Evolutionary conservation across 2,113 vertebrate genomes (phyloP).

Genomic region (Peromyscus californicus): DNA sequence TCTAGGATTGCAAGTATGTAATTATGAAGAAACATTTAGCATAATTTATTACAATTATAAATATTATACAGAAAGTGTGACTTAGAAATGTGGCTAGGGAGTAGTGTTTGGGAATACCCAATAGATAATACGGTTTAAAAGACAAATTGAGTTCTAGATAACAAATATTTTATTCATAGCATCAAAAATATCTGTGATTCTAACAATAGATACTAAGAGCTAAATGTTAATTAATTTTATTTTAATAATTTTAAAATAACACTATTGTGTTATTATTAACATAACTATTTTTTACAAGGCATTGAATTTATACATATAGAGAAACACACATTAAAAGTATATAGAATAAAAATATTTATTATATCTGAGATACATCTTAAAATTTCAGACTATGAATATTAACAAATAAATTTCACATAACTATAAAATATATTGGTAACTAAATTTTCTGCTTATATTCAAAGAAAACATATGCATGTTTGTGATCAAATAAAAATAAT

Average conservation of each 20-base stretch:
- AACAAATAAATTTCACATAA: neutral
- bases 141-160: neutral
- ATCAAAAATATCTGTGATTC: neutral
- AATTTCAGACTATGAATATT: neutral
- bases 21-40: neutral
- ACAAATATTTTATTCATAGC: neutral
- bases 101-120: neutral
- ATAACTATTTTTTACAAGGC: neutral
- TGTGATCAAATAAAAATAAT: slow-evolving; percentile 4
- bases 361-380: neutral
- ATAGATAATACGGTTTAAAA: neutral
- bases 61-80: neutral
- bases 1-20: neutral
- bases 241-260: neutral
- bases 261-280: slow-evolving; percentile 1
- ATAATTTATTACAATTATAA: neutral
- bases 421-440: neutral
- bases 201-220: neutral
- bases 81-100: neutral
- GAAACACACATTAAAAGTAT: neutral
- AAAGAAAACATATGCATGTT: neutral
- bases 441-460: neutral
- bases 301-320: neutral
- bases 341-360: neutral
- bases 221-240: neutral